Base-by-base conservation (phyloP, 2,797 vertebrate species). In the Falco columbarius region DNA sequence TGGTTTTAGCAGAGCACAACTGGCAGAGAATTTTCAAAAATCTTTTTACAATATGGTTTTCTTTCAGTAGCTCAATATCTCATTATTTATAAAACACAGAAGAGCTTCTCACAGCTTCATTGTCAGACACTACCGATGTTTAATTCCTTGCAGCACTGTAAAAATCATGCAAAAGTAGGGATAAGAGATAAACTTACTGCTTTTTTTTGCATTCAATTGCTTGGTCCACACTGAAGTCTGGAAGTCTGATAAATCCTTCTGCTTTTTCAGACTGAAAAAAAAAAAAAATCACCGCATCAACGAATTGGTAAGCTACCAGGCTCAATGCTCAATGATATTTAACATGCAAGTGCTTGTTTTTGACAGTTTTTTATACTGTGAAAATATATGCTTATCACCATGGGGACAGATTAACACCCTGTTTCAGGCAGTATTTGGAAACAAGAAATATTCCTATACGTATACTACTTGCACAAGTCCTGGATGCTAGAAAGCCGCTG, bases 171-270 rank as follows among this genome's bases (percentile, higher is more conserved):
- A 90, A 73, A 89, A 77, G n/a, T 16, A 7, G 22, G 22, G 36
- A 27, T 12, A n/a, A 81, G 49, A 65, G 36, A 71, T 8, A 79
- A 86, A 98, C 99, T 99, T 98, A 99, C 99, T 99, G 98, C 97
- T 99, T 99, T 98, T 99, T 99, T 97, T 99, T 99, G 99, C 99
- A 99, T 98, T 99, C 99, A 12, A 91, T 98, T 66, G 99, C 99
- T 98, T 98, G 98, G 96, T 99, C 99, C 79, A 99, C 98, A 84
- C 98, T 97, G 97, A 99, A 99, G 97, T 99, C 99, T 36, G 99
- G 97, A 96, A 99, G 98, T 94, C 99, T 99, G 93, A 99, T 99
- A 98, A 99, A 99, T 70, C 99, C 99, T 88, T 99, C 99, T 24
- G 99, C 99, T 95, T 99, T 99, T 93, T 99, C 99, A 79, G 99